Evolutionary conservation across 2,797 vertebrate genomes (phyloP).

Genomic region (Melanotaenia boesemani): DNA sequence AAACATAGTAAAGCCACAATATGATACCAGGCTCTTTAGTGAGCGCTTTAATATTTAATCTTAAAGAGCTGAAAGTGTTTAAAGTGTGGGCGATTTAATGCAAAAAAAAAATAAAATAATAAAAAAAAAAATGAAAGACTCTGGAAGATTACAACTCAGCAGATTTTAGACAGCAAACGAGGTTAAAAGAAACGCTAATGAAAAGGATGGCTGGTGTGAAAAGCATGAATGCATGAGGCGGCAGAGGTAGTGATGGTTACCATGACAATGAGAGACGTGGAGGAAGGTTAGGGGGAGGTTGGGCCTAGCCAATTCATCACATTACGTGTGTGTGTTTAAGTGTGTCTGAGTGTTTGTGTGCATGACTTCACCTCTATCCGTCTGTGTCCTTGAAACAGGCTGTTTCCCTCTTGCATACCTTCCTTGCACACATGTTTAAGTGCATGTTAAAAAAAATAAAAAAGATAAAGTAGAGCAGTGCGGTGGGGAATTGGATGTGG

Average conservation of each 20-base stretch:
- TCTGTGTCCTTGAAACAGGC: conserved; percentile 68
- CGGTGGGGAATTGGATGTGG: conserved; percentile 55
- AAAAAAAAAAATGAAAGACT: not conserved
- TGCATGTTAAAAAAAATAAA: conserved; percentile 14
- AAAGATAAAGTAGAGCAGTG: conserved; percentile 53
- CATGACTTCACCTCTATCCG: conserved; percentile 65
- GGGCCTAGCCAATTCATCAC: conserved; percentile 70
- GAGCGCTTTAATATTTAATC: conserved; percentile 11
- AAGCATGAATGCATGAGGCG: conserved; percentile 63
- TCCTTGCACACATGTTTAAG: conserved; percentile 25
- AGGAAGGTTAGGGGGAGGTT: conserved; percentile 58
- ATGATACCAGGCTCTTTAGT: not conserved
- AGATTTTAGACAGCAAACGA: conserved; percentile 21
- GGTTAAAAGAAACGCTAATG: conserved; percentile 20
- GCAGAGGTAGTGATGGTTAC: conserved; percentile 79
- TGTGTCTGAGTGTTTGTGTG: conserved; percentile 43
- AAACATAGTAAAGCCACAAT: not conserved
- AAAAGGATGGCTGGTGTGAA: conserved; percentile 64
- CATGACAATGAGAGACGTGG: conserved; percentile 72
- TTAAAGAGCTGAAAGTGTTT: not conserved
- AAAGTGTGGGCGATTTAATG: conserved; percentile 5
- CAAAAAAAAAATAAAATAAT: not conserved
- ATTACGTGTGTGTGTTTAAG: conserved; percentile 34
- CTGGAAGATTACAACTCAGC: conserved; percentile 23
- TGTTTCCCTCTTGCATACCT: conserved; percentile 24